Percentiles rank a stretch among this genome's conserved stretches.
Conservation (phyloP, 2,113 vertebrate species). For the Sebastes schlegelii region DNA sequence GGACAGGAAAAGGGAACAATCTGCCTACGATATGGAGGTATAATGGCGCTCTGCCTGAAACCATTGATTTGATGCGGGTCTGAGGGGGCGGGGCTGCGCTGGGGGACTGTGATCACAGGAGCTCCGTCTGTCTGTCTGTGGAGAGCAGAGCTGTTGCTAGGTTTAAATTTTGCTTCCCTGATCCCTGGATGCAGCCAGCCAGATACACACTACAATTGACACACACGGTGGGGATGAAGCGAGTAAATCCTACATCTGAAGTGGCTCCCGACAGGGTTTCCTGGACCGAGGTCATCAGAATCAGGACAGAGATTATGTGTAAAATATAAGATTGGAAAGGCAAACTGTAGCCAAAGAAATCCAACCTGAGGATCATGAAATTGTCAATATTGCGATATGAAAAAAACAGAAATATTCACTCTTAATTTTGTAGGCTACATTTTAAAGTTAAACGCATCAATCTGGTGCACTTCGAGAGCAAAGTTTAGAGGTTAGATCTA, state of each 20-base stretch:
- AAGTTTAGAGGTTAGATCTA: no score
- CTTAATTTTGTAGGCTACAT: no score
- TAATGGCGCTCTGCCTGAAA: constrained; percentile 47
- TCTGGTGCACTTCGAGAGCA: no score
- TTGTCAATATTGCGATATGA: neutral
- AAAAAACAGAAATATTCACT: no score
- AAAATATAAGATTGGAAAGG: constrained; percentile 24
- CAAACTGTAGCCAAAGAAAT: constrained; percentile 32
- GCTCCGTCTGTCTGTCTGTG: constrained; percentile 25
- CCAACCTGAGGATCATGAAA: constrained; percentile 15
- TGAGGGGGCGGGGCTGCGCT: constrained; percentile 18
- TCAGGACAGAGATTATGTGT: constrained; percentile 33
- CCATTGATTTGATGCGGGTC: constrained; percentile 56
- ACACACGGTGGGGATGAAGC: constrained; percentile 24
- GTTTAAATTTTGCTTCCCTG: constrained; percentile 20
- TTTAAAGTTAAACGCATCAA: no score
- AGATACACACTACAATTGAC: constrained; percentile 23
- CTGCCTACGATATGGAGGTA: neutral
- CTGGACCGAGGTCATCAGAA: constrained; percentile 34
- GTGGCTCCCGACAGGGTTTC: constrained; percentile 23
- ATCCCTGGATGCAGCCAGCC: constrained; percentile 40
- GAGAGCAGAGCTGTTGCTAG: constrained; percentile 38
- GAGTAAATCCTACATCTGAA: constrained; percentile 40
- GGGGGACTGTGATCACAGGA: constrained; percentile 28
- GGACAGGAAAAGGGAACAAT: neutral